Conservation (phyloP, 2,113 vertebrate genomes). For the Garra rufa region DNA sequence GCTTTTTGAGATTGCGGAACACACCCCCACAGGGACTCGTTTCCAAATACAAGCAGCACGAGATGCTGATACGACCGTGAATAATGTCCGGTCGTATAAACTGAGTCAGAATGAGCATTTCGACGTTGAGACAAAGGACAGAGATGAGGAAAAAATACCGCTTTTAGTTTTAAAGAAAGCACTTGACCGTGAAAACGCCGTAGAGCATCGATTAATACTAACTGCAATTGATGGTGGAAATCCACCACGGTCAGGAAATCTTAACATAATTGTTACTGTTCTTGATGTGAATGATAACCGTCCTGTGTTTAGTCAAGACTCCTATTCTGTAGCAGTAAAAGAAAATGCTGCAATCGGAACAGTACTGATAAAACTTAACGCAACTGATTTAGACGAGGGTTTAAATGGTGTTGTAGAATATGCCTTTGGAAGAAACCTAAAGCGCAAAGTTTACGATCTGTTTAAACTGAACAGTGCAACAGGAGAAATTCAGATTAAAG, state of each 20-base stretch:
- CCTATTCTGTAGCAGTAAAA: slow-evolving; percentile 58
- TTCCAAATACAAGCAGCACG: slow-evolving; percentile 65
- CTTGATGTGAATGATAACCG: slow-evolving; percentile 74
- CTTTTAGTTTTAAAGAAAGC: slow-evolving; percentile 68
- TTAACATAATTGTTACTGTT: slow-evolving; percentile 69
- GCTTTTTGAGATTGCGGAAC: slow-evolving; percentile 64
- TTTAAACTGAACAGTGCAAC: slow-evolving; percentile 66
- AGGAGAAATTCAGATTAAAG: slow-evolving; percentile 68
- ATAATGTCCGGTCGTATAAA: slow-evolving; percentile 67
- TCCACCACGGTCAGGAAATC: slow-evolving; percentile 61
- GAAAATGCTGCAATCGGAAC: slow-evolving; percentile 63
- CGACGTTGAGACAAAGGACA: slow-evolving; percentile 64
- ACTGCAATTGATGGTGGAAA: slow-evolving; percentile 71
- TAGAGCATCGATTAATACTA: slow-evolving; percentile 58
- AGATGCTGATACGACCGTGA: slow-evolving; percentile 63
- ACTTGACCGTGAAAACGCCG: slow-evolving; percentile 68
- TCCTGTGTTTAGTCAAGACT: slow-evolving; percentile 67
- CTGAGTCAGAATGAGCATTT: slow-evolving; percentile 70
- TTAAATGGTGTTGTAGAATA: slow-evolving; percentile 68
- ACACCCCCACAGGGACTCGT: slow-evolving; percentile 40
- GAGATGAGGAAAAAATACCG: slow-evolving; percentile 63
- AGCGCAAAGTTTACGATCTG: slow-evolving; percentile 42
- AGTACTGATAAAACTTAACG: slow-evolving; percentile 59
- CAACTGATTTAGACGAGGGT: slow-evolving; percentile 69
- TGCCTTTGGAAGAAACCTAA: slow-evolving; percentile 59